Base-by-base conservation (phyloP, 2,888 invertebrate species). In the Timema cristinae region DNA sequence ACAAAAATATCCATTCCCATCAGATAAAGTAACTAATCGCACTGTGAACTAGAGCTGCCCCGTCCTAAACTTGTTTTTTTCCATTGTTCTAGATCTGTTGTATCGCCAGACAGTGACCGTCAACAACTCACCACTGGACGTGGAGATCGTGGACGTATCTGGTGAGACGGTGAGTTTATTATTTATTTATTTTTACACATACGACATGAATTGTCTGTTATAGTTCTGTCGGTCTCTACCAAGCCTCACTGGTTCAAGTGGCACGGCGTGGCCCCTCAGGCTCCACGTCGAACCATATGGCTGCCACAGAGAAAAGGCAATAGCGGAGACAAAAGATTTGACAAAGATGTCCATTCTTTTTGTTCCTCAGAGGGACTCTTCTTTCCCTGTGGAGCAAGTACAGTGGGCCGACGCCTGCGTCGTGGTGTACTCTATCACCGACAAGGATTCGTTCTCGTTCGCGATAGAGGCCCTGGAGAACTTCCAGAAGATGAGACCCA, bases 341-440 rank as follows among this genome's bases (percentile, higher is more conserved):
- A 15, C 10, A 67, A 52, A 56, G 49, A 63, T 52, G 54, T 15
- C 51, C 63, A 49, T 56, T 51, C 48, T 66, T 54, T 10, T 72
- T 50, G 7, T 52, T 67, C 47, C 77, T 76, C 77, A 79, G 79
- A 78, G 79, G 75, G 80, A 86, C 75, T 78, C 82, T 48, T 80
- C 82, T 71, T 85, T 86, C 76, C 86, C 85, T 7, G 82, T 83
- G 77, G 85, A 86, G 76, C 86, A 86, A 83, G 88, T 92, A 72
- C 88, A 90, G 80, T 91, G 92, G 91, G 91, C 91, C 2, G 92
- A 92, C 80, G 92, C 91, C 0, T 91, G 90, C 78, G 86, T 92
- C 13, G 86, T 92, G 66, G 91, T 91, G 50, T 93, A 92, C 82
- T 90, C 91, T 76, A 90, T 92, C 77, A 91, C 91, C 9, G 90